Evolutionary conservation across 1,140 invertebrate species (phyloP).

Genomic region (Danaus plexippus): DNA sequence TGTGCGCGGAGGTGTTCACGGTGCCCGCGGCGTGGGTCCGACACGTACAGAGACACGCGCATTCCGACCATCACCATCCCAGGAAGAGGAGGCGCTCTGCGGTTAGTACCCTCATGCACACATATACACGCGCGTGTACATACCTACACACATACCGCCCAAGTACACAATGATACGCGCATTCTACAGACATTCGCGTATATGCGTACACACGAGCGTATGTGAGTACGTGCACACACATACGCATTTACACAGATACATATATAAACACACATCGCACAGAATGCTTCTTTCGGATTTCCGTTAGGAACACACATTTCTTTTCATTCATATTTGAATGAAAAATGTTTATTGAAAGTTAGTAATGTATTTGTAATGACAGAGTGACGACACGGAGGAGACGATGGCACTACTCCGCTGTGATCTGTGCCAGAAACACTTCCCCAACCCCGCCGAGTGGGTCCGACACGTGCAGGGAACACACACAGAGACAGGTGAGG

Average conservation of each 20-base stretch:
- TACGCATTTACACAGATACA: background rate
- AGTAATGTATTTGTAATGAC: conserved; percentile 1
- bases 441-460: conserved; percentile 86
- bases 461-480: conserved; percentile 86
- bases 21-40: conserved; percentile 85
- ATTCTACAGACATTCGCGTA: no score
- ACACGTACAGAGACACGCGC: conserved; percentile 82
- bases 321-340: no score
- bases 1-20: conserved; percentile 87
- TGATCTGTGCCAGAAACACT: conserved; percentile 86
- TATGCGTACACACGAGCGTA: no score
- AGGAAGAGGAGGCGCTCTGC: conserved; percentile 66
- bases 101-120: conserved; percentile 38
- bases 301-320: no score
- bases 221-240: background rate
- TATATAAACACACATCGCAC: background rate
- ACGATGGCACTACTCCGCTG: conserved; percentile 81
- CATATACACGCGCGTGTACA: background rate
- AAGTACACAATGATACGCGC: no score
- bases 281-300: background rate
- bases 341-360: conserved; percentile 6
- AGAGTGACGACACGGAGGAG: conserved; percentile 78
- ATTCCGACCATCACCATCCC: conserved; percentile 62
- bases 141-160: background rate
- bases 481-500: conserved; percentile 80